Percentiles rank a stretch among this genome's conserved stretches.
These are phyloP conservation scores for Rhinella marina DNA, from an alignment of 2,797 vertebrate genomes.

Conservation along the genomic window DNA sequence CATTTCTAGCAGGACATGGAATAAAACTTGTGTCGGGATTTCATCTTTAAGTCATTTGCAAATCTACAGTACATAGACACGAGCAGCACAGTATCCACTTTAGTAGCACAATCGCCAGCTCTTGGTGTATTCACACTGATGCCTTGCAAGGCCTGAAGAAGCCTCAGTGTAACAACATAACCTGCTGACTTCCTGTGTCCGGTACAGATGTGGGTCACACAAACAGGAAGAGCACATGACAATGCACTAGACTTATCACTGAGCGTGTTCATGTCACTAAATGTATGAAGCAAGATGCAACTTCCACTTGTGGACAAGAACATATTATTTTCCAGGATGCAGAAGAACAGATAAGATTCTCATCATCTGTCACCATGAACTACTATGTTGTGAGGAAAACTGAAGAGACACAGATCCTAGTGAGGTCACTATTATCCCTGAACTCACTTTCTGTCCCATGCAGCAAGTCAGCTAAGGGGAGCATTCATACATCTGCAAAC, in stretches of 20 bases:
- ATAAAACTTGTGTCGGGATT: no score
- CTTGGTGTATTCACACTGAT: not conserved
- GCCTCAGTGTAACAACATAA: not conserved
- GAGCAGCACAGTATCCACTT: not conserved
- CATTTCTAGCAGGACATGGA: no score
- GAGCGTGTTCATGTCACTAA: no score
- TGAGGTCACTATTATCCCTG: no score
- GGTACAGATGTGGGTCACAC: not conserved
- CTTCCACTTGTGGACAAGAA: not conserved
- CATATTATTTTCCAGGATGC: no score
- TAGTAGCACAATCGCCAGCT: not conserved
- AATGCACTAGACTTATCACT: not conserved
- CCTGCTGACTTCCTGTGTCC: not conserved
- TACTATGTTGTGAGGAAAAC: no score
- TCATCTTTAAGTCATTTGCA: not conserved
- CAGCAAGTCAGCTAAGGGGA: no score
- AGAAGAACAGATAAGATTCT: no score
- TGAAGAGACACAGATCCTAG: no score
- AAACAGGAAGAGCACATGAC: conserved; percentile 28
- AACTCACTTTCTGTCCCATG: no score
- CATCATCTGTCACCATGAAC: no score
- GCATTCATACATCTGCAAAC: no score
- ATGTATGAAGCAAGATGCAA: not conserved
- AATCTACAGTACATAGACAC: not conserved
- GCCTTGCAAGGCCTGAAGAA: not conserved